Base-by-base conservation (phyloP, 2,113 vertebrate genomes). In the Abramis brama region DNA sequence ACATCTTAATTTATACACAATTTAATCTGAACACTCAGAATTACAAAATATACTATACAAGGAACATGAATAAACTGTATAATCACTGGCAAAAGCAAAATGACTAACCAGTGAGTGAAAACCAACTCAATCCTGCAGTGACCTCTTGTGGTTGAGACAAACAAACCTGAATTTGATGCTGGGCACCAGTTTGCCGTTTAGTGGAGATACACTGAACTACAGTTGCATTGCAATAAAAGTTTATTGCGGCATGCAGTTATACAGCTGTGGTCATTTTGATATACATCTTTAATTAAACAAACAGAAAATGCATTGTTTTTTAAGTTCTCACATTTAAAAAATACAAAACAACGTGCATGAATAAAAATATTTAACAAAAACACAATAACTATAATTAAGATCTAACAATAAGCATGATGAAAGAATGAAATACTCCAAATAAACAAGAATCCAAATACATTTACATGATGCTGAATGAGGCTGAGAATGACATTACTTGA, bases 121-220 rank as follows among this genome's bases (percentile, higher is more conserved):
- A 25, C 15, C 17, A 30, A 13, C 6, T 59, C 5, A 73, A 13
- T 27, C 30, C 70, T 36, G 45, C 52, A 62, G 15, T 30, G 39
- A 59, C 39, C 83, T 77, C 83, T 76, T 45, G 57, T 64, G 83
- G 39, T 15, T 52, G 50, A 43, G 9, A 43, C 39, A 43, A 43
- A 52, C 50, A 15, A 52, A 15, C 50, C 1, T 15, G 15, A 10
- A 52, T 52, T 15, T 52, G 50, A 13, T 52, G 4, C 36, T 70
- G 25, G 62, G 0, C 25, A 6, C 2, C 27, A 27, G 1, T 78
- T 55, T 77, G 75, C 50, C 25, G 0, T 33, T 52, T 12, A 21
- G 47, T 30, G 45, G 25, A 50, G 27, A 57, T 36, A 21, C 19
- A 23, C 68, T 57, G 9, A 78, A 78, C 19, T 50, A 33, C 39